Percentiles rank a stretch among this genome's conserved stretches.
Evolutionary conservation across 2,888 invertebrate genomes (phyloP).

Genomic region (Merodon equestris): DNA sequence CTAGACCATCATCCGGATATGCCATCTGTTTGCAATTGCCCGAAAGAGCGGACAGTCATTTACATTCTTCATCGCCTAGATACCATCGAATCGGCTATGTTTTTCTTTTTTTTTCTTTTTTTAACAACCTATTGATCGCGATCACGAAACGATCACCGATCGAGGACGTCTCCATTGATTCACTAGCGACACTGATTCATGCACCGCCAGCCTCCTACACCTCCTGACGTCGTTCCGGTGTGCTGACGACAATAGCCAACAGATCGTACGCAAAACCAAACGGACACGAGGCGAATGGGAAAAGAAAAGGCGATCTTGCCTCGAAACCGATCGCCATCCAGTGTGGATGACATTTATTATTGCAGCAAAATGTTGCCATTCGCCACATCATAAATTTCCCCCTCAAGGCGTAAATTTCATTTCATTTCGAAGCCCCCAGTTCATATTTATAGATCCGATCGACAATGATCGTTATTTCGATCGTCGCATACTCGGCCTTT

Average conservation of each 20-base stretch:
- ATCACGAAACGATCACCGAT: neutral
- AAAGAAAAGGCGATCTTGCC: conserved; percentile 19
- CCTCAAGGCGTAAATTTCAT: conserved; percentile 66
- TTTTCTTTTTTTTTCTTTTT: conserved; percentile 7
- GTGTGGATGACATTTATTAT: conserved; percentile 66
- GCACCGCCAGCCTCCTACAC: neutral
- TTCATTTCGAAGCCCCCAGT: conserved; percentile 38
- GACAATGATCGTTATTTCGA: conserved; percentile 9
- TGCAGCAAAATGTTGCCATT: conserved; percentile 62
- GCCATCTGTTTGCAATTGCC: conserved; percentile 48
- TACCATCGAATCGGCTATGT: conserved; percentile 22
- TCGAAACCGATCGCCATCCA: conserved; percentile 56
- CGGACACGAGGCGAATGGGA: too few relatives aligned
- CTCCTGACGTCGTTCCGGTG: conserved; percentile 5
- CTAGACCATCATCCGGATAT: conserved; percentile 7
- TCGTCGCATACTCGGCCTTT: conserved; percentile 38
- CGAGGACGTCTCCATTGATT: conserved; percentile 24
- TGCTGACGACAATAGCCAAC: conserved; percentile 8
- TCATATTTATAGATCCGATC: conserved; percentile 61
- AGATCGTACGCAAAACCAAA: too few relatives aligned
- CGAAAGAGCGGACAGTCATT: conserved; percentile 24
- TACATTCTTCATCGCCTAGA: conserved; percentile 28
- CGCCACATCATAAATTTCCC: conserved; percentile 67
- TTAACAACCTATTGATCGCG: conserved; percentile 3
- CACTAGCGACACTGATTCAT: conserved; percentile 28